Conservation (phyloP, 2,797 vertebrate genomes). For the Clamator glandarius region DNA sequence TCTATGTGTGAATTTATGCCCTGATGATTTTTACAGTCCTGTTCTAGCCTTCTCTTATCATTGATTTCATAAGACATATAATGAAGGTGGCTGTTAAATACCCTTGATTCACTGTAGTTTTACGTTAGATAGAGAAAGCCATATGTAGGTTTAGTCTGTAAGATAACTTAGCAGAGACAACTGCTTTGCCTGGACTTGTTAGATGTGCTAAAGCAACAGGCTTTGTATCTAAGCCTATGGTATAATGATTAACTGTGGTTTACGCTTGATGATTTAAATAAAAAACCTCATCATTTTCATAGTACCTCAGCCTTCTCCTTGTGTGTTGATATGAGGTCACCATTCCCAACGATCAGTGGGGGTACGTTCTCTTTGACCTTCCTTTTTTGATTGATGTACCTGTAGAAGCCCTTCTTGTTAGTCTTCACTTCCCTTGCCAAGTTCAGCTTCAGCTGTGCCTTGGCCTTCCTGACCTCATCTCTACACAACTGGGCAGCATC, state of each 20-base stretch:
- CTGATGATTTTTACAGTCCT: neutral
- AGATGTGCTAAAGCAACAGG: neutral
- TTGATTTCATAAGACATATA: neutral
- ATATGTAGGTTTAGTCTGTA: neutral
- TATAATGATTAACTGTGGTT: neutral
- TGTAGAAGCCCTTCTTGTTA: no score
- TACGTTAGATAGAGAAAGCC: neutral
- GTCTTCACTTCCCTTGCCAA: no score
- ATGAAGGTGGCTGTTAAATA: neutral
- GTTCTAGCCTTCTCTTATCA: neutral
- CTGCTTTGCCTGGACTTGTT: neutral
- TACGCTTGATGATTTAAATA: neutral
- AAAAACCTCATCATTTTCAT: no score
- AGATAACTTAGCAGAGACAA: neutral
- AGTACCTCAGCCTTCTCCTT: no score
- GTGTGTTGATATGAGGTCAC: no score
- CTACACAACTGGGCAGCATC: no score
- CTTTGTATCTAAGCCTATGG: neutral
- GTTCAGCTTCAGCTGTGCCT: no score
- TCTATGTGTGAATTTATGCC: neutral
- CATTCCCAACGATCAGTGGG: no score
- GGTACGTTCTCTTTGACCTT: no score
- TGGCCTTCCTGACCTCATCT: no score
- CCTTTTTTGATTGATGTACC: no score
- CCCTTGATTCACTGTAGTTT: neutral